Evolutionary conservation across 2,888 invertebrate species (phyloP).

Genomic region (Lingula anatina): DNA sequence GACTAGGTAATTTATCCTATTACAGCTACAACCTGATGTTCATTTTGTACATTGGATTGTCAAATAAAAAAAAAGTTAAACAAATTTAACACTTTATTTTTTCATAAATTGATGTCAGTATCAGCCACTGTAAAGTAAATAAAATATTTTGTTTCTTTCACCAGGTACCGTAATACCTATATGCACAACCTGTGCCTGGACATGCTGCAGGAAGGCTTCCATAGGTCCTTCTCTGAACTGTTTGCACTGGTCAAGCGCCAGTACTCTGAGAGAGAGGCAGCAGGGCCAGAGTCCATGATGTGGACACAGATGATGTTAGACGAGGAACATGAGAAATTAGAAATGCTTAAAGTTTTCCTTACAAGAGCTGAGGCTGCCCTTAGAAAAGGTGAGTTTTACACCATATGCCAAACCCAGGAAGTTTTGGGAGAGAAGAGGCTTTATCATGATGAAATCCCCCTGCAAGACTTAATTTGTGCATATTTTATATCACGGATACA

Average conservation of each 20-base stretch:
- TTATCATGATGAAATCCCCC: too few relatives aligned
- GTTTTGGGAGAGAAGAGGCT: too few relatives aligned
- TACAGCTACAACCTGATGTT: too few relatives aligned
- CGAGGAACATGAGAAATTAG: slow-evolving; percentile 45
- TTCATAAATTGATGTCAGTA: too few relatives aligned
- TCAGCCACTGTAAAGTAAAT: too few relatives aligned
- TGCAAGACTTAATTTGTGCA: too few relatives aligned
- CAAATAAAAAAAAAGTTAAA: too few relatives aligned
- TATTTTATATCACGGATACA: too few relatives aligned
- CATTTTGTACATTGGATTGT: too few relatives aligned
- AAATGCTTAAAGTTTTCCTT: slow-evolving; percentile 37
- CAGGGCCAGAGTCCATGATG: slow-evolving; percentile 47
- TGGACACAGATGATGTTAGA: slow-evolving; percentile 42
- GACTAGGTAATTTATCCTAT: too few relatives aligned
- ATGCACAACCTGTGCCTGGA: slow-evolving; percentile 49
- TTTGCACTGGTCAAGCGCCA: slow-evolving; percentile 45
- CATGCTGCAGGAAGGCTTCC: slow-evolving; percentile 48
- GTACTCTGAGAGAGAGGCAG: slow-evolving; percentile 30
- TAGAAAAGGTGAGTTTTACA: slow-evolving; percentile 29
- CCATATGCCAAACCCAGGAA: too few relatives aligned
- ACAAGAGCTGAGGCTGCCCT: slow-evolving; percentile 40
- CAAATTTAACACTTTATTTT: too few relatives aligned
- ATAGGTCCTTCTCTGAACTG: slow-evolving; percentile 47
- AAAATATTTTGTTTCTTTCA: slow-evolving; percentile 9
- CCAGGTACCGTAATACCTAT: slow-evolving; percentile 44